These are phyloP conservation scores for Diabrotica balteata DNA, from an alignment of 2,888 invertebrate genomes.

Conservation along the genomic window DNA sequence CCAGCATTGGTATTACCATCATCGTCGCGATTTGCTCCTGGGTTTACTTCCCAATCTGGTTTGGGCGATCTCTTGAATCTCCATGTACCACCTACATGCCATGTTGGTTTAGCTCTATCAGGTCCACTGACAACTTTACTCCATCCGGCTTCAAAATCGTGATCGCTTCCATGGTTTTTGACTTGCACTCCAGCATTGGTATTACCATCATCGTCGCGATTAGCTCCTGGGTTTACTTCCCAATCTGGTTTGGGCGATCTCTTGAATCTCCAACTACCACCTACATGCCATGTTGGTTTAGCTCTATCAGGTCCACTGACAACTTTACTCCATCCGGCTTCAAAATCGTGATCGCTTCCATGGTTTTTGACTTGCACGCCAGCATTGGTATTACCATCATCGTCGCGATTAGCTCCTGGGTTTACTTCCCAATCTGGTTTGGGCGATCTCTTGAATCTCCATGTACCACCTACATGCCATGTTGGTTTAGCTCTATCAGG, in stretches of 20 bases:
- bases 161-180: neutral
- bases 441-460: slow-evolving; percentile 19
- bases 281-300: neutral
- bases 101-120: neutral
- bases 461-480: slow-evolving; percentile 35
- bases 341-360: neutral
- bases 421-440: neutral
- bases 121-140: neutral
- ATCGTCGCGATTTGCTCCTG: neutral
- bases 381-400: neutral
- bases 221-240: slow-evolving; percentile 2
- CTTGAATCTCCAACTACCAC: slow-evolving; percentile 26
- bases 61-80: no score
- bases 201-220: neutral
- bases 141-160: slow-evolving; percentile 1
- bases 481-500: slow-evolving; percentile 34
- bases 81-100: slow-evolving; percentile 5
- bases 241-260: slow-evolving; percentile 7
- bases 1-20: neutral
- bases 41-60: neutral
- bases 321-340: neutral
- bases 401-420: neutral
- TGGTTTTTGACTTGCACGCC: neutral
- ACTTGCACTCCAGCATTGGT: neutral
- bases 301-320: neutral